These are phyloP conservation scores for Alosa sapidissima DNA, from an alignment of 2,797 vertebrate genomes.

Conservation along the genomic window DNA sequence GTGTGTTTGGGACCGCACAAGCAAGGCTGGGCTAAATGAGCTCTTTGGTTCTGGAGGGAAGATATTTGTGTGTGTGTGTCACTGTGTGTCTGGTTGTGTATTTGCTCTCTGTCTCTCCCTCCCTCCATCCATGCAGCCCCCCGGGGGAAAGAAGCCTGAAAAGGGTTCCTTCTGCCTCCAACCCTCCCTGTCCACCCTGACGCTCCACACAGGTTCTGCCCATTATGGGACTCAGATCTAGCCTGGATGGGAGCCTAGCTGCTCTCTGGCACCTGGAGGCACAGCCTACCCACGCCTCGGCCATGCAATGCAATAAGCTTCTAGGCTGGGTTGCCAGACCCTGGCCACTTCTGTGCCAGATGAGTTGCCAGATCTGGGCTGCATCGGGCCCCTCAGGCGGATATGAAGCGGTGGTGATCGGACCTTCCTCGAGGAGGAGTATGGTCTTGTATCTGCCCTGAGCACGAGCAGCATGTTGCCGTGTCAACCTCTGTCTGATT, in stretches of 20 bases:
- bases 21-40: neutral
- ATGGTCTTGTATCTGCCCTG: neutral
- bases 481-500: conserved; percentile 32
- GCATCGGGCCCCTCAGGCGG: too few species aligned
- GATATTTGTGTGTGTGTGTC: neutral
- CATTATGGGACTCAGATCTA: too few species aligned
- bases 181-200: neutral
- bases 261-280: neutral
- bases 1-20: neutral
- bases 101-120: too few species aligned
- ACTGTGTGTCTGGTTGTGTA: too few species aligned
- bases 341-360: too few species aligned
- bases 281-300: neutral
- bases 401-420: neutral
- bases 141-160: neutral
- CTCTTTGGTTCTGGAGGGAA: neutral
- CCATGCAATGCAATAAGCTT: neutral
- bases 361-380: too few species aligned
- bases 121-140: too few species aligned
- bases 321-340: too few species aligned
- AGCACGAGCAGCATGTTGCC: neutral
- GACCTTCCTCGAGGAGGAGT: neutral
- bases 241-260: too few species aligned
- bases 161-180: neutral
- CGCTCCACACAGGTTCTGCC: neutral